Evolutionary conservation across 2,113 vertebrate genomes (phyloP).

Genomic region (Sylvia atricapilla): DNA sequence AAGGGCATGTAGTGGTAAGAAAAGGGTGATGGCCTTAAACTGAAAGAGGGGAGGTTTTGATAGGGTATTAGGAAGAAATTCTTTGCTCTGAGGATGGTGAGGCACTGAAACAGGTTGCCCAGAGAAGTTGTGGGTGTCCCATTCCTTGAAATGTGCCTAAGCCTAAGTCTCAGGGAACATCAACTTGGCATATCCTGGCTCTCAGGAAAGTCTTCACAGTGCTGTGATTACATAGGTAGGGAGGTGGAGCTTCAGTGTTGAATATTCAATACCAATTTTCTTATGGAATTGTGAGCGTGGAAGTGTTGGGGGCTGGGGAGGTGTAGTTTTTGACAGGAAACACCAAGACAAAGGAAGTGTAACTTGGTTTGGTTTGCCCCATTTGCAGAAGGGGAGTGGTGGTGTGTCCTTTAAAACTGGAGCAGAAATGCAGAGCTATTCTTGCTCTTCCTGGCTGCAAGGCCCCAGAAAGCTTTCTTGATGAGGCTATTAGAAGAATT

Average conservation of each 20-base stretch:
- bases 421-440: neutral
- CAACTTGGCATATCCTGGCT: neutral
- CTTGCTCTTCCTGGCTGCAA: neutral
- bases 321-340: neutral
- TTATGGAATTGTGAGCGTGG: neutral
- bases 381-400: rapidly evolving
- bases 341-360: neutral
- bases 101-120: neutral
- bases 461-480: neutral
- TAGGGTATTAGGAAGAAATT: neutral
- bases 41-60: neutral
- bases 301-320: too few species aligned
- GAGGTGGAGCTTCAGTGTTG: neutral
- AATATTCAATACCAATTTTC: neutral
- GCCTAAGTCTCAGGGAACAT: neutral
- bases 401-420: neutral
- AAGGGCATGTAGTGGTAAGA: too few species aligned
- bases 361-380: neutral
- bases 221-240: neutral
- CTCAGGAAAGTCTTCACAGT: neutral
- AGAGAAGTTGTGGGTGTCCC: neutral
- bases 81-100: neutral
- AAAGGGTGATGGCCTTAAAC: neutral
- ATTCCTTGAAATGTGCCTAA: neutral
- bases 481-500: neutral